A percentile compares a stretch with the other conserved stretches of the same genome.
These are phyloP conservation scores for Zaprionus taronus DNA, from an alignment of 1,140 invertebrate genomes.

Conservation along the genomic window DNA sequence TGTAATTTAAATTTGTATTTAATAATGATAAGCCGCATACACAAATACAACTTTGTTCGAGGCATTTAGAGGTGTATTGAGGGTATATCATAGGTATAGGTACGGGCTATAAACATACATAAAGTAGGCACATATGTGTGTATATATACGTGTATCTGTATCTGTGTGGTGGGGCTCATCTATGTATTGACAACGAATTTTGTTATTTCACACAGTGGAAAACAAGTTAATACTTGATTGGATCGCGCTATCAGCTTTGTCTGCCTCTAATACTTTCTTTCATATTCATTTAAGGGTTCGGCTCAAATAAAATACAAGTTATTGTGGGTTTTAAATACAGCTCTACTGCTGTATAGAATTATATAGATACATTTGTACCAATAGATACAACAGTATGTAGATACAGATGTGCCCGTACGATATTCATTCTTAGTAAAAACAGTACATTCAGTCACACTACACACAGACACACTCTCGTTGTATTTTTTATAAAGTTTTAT, in stretches of 20 bases:
- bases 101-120: slow-evolving; percentile 4
- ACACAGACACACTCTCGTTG: slow-evolving; percentile 1
- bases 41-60: slow-evolving; percentile 43
- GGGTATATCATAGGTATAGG: slow-evolving; percentile 8
- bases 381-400: slow-evolving; percentile 14
- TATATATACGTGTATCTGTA: background rate
- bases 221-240: slow-evolving; percentile 44
- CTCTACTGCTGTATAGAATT: background rate
- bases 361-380: slow-evolving; percentile 19
- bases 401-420: slow-evolving; percentile 9
- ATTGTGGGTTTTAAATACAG: too few species aligned
- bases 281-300: slow-evolving; percentile 20
- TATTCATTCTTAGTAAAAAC: slow-evolving; percentile 77
- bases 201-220: slow-evolving; percentile 46
- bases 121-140: background rate
- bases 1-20: slow-evolving; percentile 82
- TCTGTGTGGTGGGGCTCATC: slow-evolving; percentile 13
- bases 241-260: slow-evolving; percentile 54
- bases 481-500: slow-evolving; percentile 63
- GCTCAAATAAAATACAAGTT: background rate
- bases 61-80: slow-evolving; percentile 23
- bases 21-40: slow-evolving; percentile 74
- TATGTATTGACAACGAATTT: slow-evolving; percentile 45
- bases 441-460: slow-evolving; percentile 36
- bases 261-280: slow-evolving; percentile 54